Evolutionary conservation across 2,888 invertebrate genomes (phyloP).

Genomic region (Pterostichus madidus): DNA sequence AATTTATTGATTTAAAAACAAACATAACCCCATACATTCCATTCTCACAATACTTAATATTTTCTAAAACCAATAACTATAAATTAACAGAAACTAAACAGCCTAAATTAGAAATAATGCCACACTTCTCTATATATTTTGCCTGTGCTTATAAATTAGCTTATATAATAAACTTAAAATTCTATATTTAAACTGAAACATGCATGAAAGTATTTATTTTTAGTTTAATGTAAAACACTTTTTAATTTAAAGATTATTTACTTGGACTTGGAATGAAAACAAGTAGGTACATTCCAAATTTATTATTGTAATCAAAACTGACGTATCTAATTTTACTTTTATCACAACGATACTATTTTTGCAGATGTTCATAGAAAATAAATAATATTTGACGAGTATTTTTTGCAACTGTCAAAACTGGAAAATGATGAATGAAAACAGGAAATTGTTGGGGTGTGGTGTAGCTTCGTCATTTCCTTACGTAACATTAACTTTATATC

Average conservation of each 20-base stretch:
- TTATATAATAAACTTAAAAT: slow-evolving; percentile 16
- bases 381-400: slow-evolving; percentile 9
- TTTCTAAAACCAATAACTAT: no score
- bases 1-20: no score
- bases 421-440: slow-evolving; percentile 52
- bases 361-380: not conserved
- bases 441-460: slow-evolving; percentile 48
- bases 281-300: not conserved
- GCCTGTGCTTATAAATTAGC: no score
- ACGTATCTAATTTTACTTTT: not conserved
- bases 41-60: no score
- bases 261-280: not conserved
- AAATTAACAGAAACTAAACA: no score
- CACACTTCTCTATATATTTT: no score
- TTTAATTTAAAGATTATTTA: not conserved
- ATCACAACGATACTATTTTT: not conserved
- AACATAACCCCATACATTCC: no score
- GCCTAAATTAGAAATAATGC: no score
- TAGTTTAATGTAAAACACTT: slow-evolving; percentile 1
- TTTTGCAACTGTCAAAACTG: not conserved
- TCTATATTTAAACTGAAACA: slow-evolving; percentile 9
- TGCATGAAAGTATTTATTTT: slow-evolving; percentile 22
- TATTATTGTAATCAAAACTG: not conserved
- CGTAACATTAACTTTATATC: slow-evolving; percentile 20
- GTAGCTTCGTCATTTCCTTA: slow-evolving; percentile 57